phyloP scores from a whole-genome alignment of 1,140 invertebrate species.

The Drosophila insularis region DNA sequence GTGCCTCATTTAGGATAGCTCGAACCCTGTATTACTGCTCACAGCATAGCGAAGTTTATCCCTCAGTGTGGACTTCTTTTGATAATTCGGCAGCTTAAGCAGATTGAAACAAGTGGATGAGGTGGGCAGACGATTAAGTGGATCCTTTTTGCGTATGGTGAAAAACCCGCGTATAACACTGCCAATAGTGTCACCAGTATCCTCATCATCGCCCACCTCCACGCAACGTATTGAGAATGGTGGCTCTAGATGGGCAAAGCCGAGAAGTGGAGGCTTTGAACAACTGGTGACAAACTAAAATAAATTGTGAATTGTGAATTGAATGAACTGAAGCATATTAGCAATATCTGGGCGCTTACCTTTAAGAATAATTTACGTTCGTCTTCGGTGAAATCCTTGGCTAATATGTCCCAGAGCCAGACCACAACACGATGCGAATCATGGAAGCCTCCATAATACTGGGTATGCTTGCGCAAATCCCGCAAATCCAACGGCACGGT shows the following conservation, averaged over 20 bases:
- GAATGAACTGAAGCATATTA: too few species aligned
- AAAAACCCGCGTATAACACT: slow-evolving; percentile 99
- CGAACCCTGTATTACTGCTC: slow-evolving; percentile 98
- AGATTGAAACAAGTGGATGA: slow-evolving; percentile 99
- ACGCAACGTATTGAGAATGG: slow-evolving; percentile 99
- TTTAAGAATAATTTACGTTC: slow-evolving; percentile 97
- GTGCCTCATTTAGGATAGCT: slow-evolving; percentile 89
- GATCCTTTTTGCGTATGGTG: slow-evolving; percentile 97
- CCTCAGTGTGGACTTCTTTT: slow-evolving; percentile 95
- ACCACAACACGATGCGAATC: slow-evolving; percentile 98
- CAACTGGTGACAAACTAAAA: slow-evolving; percentile 99
- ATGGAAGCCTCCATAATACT: slow-evolving; percentile 99
- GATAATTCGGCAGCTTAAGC: slow-evolving; percentile 99
- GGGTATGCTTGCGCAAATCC: slow-evolving; percentile 95
- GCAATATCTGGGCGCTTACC: slow-evolving; percentile 72
- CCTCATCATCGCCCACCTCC: slow-evolving; percentile 99
- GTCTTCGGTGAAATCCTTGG: slow-evolving; percentile 96
- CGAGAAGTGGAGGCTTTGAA: slow-evolving; percentile 96
- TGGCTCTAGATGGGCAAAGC: slow-evolving; percentile 98
- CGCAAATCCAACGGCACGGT: slow-evolving; percentile 94
- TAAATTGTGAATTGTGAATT: background rate
- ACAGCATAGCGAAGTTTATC: slow-evolving; percentile 99
- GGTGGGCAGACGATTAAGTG: slow-evolving; percentile 97
- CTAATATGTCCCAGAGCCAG: slow-evolving; percentile 99
- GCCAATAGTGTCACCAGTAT: slow-evolving; percentile 87